Conservation (phyloP, 1,140 invertebrate species). For the Zaprionus ornatus region DNA sequence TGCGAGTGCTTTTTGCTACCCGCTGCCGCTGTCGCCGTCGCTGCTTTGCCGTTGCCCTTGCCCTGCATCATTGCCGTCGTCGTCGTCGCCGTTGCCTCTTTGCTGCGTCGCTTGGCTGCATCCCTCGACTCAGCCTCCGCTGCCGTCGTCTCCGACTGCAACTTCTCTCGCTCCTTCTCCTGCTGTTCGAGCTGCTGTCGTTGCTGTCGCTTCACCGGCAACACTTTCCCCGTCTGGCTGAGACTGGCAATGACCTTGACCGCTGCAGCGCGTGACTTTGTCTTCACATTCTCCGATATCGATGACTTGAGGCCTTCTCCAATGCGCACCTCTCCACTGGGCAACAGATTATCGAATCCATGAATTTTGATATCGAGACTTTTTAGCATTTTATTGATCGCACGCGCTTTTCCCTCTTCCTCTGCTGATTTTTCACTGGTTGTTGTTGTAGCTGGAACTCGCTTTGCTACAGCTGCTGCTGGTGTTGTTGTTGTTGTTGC, state of each 20-base stretch:
- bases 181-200: neutral
- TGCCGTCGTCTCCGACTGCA: constrained; percentile 3
- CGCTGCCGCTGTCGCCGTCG: neutral
- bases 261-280: constrained; percentile 78
- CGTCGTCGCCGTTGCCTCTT: neutral
- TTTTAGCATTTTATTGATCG: constrained; percentile 83
- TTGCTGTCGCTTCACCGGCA: constrained; percentile 48
- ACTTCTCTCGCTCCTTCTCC: constrained; percentile 8
- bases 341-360: constrained; percentile 79
- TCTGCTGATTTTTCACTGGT: constrained; percentile 41
- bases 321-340: constrained; percentile 67
- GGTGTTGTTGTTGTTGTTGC: neutral
- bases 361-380: constrained; percentile 83
- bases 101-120: neutral
- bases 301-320: constrained; percentile 77
- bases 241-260: constrained; percentile 78
- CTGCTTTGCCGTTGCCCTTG: neutral
- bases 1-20: constrained; percentile 15
- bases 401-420: constrained; percentile 77
- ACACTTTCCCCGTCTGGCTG: constrained; percentile 54
- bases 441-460: constrained; percentile 11
- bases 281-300: constrained; percentile 83
- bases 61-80: neutral
- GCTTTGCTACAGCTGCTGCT: constrained; percentile 1
- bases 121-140: constrained; percentile 16